Conservation (phyloP, 2,888 invertebrate genomes). For the Eremobia ochroleuca region DNA sequence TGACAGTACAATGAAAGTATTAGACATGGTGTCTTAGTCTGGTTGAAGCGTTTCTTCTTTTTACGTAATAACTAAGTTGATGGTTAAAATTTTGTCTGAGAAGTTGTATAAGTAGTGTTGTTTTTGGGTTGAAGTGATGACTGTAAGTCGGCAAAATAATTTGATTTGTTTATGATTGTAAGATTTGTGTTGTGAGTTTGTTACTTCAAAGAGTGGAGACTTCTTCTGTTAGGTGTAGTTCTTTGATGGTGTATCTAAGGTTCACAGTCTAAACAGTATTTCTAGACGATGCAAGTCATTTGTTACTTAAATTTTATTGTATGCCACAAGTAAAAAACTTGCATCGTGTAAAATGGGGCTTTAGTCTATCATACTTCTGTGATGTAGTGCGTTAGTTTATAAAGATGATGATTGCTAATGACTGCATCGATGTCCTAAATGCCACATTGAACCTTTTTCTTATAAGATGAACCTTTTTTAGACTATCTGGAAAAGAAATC, state of each 20-base stretch:
- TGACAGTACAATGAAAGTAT: slow-evolving; percentile 72
- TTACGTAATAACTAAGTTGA: slow-evolving; percentile 63
- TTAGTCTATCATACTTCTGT: background rate
- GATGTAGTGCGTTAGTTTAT: background rate
- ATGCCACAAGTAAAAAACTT: too few species aligned
- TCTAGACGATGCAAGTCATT: too few species aligned
- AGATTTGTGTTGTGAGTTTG: too few species aligned
- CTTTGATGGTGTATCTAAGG: background rate
- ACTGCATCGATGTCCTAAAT: too few species aligned
- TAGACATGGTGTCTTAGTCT: slow-evolving; percentile 60
- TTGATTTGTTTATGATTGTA: background rate
- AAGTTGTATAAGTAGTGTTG: background rate
- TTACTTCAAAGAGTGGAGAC: background rate
- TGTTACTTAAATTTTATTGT: too few species aligned
- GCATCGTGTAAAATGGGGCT: too few species aligned
- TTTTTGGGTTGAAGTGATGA: background rate
- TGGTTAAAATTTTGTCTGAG: slow-evolving; percentile 25
- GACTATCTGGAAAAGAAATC: background rate
- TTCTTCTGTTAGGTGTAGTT: background rate
- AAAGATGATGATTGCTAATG: background rate
- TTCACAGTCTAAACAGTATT: too few species aligned
- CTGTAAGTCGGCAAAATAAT: background rate
- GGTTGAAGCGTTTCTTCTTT: slow-evolving; percentile 63
- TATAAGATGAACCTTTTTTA: background rate
- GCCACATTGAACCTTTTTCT: background rate